Conservation (phyloP, 2,797 vertebrate species). For the Champsocephalus gunnari region DNA sequence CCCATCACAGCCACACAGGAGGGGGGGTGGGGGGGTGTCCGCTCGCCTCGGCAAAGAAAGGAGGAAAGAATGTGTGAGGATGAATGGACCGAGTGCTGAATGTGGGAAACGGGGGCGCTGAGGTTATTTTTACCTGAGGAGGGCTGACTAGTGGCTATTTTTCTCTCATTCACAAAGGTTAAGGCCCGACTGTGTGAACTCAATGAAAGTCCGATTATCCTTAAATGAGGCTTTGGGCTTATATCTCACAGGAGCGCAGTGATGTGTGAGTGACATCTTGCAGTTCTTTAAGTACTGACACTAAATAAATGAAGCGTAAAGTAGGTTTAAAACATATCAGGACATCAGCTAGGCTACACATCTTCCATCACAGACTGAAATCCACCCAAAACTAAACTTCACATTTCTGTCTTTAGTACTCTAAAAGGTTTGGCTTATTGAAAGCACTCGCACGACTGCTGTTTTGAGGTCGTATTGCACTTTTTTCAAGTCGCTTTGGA, state of each 20-base stretch:
- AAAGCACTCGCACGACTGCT: no score
- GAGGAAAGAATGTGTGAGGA: conserved; percentile 80
- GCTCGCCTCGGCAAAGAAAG: conserved; percentile 67
- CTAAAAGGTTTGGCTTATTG: no score
- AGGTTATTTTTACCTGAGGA: conserved; percentile 78
- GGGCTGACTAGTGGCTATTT: conserved; percentile 51
- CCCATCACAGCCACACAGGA: conserved; percentile 72
- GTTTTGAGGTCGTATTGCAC: no score
- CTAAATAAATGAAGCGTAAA: not conserved
- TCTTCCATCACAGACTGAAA: no score
- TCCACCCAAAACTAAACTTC: no score
- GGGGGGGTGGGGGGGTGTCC: conserved; percentile 54
- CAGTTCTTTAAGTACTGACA: conserved; percentile 4
- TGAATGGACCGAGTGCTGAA: conserved; percentile 70
- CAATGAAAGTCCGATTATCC: conserved; percentile 42
- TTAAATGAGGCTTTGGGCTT: conserved; percentile 25
- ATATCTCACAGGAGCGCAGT: not conserved
- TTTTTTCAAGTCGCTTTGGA: no score
- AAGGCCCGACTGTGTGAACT: conserved; percentile 30
- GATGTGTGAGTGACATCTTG: conserved; percentile 5
- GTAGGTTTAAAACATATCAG: not conserved
- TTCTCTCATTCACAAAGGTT: conserved; percentile 62
- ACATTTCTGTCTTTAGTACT: no score
- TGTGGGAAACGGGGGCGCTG: conserved; percentile 70
- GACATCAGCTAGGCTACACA: no score